These are phyloP conservation scores for Ylistrum balloti DNA, from an alignment of 1,140 invertebrate genomes.

Conservation along the genomic window DNA sequence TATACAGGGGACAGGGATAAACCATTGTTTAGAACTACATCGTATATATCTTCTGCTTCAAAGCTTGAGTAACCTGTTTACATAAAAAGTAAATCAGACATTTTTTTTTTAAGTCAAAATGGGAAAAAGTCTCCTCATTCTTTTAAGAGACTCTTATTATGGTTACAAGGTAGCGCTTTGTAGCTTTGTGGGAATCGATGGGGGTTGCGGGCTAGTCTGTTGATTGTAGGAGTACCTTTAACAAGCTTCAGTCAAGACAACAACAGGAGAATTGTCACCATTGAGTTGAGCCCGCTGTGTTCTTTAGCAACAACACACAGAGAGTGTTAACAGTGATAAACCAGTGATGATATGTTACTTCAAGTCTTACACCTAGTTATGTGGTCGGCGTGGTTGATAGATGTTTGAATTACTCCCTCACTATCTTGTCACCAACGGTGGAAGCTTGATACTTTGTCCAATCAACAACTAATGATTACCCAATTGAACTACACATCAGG, in stretches of 20 bases:
- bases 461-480: not conserved
- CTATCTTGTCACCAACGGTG: not conserved
- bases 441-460: not conserved
- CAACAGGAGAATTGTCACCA: slow-evolving; percentile 6
- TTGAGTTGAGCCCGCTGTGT: not conserved
- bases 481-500: not conserved
- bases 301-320: not conserved
- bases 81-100: too few species aligned
- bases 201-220: not conserved
- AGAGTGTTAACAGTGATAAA: not conserved
- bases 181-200: not conserved
- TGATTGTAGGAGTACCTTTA: slow-evolving; percentile 13
- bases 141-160: too few species aligned
- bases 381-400: not conserved
- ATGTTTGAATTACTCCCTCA: not conserved
- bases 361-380: not conserved
- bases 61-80: too few species aligned
- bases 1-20: too few species aligned
- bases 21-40: too few species aligned
- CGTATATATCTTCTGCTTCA: too few species aligned
- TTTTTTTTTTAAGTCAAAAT: too few species aligned
- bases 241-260: not conserved
- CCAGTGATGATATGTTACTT: not conserved
- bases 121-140: too few species aligned
- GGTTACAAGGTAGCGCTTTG: not conserved